A percentile compares a stretch with the other conserved stretches of the same genome.
Evolutionary conservation across 53 echinoderm and acorn worm genomes (phyloP).

Genomic region (Paracentrotus lividus): DNA sequence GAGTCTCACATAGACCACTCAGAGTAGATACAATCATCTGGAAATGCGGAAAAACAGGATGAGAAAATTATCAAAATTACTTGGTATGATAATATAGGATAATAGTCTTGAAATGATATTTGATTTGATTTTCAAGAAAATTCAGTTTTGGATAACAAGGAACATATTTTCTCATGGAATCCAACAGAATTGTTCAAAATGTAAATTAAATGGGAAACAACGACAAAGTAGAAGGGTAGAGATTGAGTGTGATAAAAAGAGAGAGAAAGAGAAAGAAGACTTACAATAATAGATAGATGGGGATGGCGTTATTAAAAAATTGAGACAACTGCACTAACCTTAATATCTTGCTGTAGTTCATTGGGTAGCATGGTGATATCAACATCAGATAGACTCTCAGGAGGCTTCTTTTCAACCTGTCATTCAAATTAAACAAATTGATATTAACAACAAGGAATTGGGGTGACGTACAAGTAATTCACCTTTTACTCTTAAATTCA

Average conservation of each 20-base stretch:
- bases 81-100: not conserved
- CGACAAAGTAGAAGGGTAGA: not conserved
- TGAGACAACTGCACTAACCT: conserved; percentile 63
- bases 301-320: not conserved
- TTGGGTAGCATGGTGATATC: conserved; percentile 83
- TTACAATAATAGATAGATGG: not conserved
- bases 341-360: conserved; percentile 76
- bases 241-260: not conserved
- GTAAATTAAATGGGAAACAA: not conserved
- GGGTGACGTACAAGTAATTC: too few species aligned
- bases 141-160: too few species aligned
- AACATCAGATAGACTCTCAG: conserved; percentile 76
- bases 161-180: too few species aligned
- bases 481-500: too few species aligned
- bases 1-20: conserved; percentile 87
- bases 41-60: not conserved
- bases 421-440: not conserved
- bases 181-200: too few species aligned
- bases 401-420: conserved; percentile 74
- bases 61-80: not conserved
- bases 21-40: conserved; percentile 89
- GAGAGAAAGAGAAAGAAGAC: not conserved
- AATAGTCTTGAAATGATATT: not conserved
- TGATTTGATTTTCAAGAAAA: too few species aligned
- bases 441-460: too few species aligned